Percentiles rank a stretch among this genome's conserved stretches.
Evolutionary conservation across 2,888 invertebrate species (phyloP).

Genomic region (Leptinotarsa juncta): DNA sequence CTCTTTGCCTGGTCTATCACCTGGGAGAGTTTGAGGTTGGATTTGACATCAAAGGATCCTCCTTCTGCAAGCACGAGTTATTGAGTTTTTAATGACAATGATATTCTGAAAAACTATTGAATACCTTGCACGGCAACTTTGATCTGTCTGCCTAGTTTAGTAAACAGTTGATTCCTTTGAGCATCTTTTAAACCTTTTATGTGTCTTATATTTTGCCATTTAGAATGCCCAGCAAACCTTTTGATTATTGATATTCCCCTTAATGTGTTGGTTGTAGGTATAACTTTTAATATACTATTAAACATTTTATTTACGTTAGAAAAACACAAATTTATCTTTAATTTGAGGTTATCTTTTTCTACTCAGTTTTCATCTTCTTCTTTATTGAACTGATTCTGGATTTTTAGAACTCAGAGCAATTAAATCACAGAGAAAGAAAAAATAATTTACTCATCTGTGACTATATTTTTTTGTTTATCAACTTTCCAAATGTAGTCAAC

Average conservation of each 20-base stretch:
- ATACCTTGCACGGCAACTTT: conserved; percentile 73
- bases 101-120: conserved; percentile 20
- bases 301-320: neutral
- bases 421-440: too few species aligned
- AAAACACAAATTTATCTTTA: too few species aligned
- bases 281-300: neutral
- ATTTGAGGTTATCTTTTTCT: too few species aligned
- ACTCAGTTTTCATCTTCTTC: too few species aligned
- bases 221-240: conserved; percentile 76
- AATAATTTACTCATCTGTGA: too few species aligned
- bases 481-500: too few species aligned
- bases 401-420: too few species aligned
- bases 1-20: conserved; percentile 73
- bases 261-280: neutral
- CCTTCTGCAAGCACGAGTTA: conserved; percentile 65
- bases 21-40: conserved; percentile 71
- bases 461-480: too few species aligned
- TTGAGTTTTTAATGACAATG: too few species aligned
- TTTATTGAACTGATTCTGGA: too few species aligned
- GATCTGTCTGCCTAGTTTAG: conserved; percentile 69
- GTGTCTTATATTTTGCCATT: conserved; percentile 83
- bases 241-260: conserved; percentile 41
- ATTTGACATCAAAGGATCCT: conserved; percentile 71
- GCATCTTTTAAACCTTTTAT: conserved; percentile 76
- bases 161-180: conserved; percentile 67